Evolutionary conservation across 2,797 vertebrate species (phyloP).

Genomic region (Microchirus variegatus): DNA sequence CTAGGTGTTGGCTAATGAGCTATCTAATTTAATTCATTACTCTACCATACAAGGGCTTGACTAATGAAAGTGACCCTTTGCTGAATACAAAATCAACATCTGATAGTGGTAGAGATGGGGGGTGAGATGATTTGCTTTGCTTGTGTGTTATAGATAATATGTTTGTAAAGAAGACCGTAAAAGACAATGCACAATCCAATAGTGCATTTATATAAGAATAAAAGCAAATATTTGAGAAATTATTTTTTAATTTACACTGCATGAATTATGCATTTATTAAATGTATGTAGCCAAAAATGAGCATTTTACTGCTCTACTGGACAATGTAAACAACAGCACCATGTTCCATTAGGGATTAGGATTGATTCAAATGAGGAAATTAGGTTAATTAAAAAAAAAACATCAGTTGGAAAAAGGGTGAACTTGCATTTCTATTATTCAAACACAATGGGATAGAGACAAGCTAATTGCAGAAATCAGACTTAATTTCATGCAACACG

Average conservation of each 20-base stretch:
- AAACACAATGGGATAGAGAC: not conserved
- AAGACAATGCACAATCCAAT: not conserved
- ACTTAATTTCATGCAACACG: not conserved
- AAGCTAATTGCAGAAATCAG: not conserved
- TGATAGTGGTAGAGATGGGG: conserved; percentile 14
- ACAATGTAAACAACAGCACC: too few species aligned
- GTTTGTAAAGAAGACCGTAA: not conserved
- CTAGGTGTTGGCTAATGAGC: conserved; percentile 68
- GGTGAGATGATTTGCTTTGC: conserved; percentile 9
- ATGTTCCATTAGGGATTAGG: too few species aligned
- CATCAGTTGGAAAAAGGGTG: not conserved
- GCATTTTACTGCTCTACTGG: too few species aligned
- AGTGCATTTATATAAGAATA: not conserved
- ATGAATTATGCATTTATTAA: too few species aligned
- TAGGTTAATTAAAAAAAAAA: too few species aligned
- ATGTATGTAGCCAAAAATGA: too few species aligned
- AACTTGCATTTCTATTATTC: too few species aligned
- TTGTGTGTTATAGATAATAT: not conserved
- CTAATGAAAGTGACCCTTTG: conserved; percentile 70
- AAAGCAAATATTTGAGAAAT: not conserved
- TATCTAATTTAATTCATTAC: conserved; percentile 71
- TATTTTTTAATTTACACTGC: too few species aligned
- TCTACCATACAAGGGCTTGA: conserved; percentile 59
- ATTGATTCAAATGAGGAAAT: too few species aligned
- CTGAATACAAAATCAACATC: conserved; percentile 59